A percentile compares a stretch with the other conserved stretches of the same genome.
Evolutionary conservation across 2,797 vertebrate genomes (phyloP).

Genomic region (Pantherophis alleghaniensis): DNA sequence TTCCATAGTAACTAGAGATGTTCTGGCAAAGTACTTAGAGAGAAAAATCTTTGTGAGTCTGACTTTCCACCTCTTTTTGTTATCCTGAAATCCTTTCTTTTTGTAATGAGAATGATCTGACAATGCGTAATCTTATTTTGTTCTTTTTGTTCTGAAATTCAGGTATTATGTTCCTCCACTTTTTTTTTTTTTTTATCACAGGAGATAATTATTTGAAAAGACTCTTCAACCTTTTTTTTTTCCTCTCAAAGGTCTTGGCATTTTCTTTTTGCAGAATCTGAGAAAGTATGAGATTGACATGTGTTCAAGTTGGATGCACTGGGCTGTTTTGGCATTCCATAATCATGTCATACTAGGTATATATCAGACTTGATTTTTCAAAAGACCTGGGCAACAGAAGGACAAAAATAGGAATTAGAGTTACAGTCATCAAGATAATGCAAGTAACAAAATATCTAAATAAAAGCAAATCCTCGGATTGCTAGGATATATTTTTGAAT

Average conservation of each 20-base stretch:
- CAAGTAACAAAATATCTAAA: constrained; percentile 13
- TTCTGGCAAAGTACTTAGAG: background rate
- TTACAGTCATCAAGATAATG: constrained; percentile 36
- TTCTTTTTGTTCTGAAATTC: background rate
- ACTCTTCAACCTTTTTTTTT: background rate
- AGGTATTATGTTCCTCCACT: background rate
- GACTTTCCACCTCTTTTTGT: background rate
- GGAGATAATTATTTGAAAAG: constrained; percentile 14
- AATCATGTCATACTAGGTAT: constrained; percentile 17
- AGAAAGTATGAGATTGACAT: background rate
- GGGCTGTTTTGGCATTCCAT: background rate
- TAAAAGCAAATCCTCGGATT: constrained; percentile 12
- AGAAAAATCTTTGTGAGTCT: background rate
- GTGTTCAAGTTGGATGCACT: background rate
- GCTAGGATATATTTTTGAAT: constrained; percentile 28
- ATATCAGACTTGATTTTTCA: constrained; percentile 34
- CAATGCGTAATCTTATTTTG: background rate
- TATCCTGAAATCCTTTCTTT: constrained; percentile 11
- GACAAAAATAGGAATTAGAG: constrained; percentile 16
- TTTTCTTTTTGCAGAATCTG: constrained; percentile 19
- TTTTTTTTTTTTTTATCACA: background rate
- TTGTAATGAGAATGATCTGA: constrained; percentile 4
- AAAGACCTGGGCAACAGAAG: background rate
- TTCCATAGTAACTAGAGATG: constrained; percentile 3
- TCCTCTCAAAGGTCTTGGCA: background rate